phyloP scores from a whole-genome alignment of 2,888 invertebrate species.

The Merodon equestris region DNA sequence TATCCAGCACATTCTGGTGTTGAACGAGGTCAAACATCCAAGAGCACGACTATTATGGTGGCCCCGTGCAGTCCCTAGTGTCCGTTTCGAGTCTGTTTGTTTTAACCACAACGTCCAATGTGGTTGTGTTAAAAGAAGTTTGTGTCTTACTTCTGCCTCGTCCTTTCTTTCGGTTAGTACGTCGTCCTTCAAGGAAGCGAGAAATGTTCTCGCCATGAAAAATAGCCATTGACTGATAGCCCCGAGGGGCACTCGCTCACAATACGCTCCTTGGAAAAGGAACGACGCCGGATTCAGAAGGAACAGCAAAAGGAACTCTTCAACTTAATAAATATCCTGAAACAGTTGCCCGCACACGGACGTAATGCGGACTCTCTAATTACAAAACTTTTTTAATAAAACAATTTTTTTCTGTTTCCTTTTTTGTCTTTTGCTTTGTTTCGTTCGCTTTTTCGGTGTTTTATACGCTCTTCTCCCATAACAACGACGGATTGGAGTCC shows the following conservation, averaged over 20 bases:
- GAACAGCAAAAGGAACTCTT: constrained; percentile 38
- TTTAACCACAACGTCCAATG: not conserved
- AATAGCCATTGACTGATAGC: constrained; percentile 50
- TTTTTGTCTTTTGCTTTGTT: too few relatives aligned
- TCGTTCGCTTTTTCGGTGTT: constrained; percentile 1
- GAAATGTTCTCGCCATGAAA: constrained; percentile 14
- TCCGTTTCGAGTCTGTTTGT: not conserved
- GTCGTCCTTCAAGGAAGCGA: constrained; percentile 15
- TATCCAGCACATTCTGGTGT: too few relatives aligned
- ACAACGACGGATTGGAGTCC: not conserved
- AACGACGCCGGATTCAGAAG: not conserved
- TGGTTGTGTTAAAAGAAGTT: too few relatives aligned
- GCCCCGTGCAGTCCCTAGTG: too few relatives aligned
- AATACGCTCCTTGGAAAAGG: constrained; percentile 9
- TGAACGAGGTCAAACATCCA: too few relatives aligned
- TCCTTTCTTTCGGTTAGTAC: not conserved
- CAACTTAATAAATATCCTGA: constrained; percentile 65
- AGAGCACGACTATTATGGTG: too few relatives aligned
- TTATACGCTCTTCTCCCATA: constrained; percentile 17
- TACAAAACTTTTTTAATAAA: constrained; percentile 69
- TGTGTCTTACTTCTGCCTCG: constrained; percentile 1
- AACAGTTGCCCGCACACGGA: constrained; percentile 52
- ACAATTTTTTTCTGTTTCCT: constrained; percentile 30
- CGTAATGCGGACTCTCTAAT: constrained; percentile 68
- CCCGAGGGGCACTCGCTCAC: constrained; percentile 5